These are phyloP conservation scores for Sibirionetta formosa DNA, from an alignment of 2,797 vertebrate species.

Conservation along the genomic window DNA sequence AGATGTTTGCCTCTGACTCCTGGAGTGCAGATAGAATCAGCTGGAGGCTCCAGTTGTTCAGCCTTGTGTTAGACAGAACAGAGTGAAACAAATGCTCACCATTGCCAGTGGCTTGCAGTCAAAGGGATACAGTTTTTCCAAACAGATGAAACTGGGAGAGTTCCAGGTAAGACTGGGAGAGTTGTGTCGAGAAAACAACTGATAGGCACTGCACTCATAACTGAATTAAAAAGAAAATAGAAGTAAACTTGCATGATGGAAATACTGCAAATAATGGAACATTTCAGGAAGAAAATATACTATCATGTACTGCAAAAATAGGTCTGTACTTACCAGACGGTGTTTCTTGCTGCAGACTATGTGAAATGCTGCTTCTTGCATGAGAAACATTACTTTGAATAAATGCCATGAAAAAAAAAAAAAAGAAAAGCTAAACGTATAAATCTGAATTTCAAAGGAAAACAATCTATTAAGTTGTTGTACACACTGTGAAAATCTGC, in stretches of 20 bases:
- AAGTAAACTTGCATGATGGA: neutral
- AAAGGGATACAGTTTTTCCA: neutral
- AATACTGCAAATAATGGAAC: slow-evolving; percentile 6
- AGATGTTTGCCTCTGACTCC: slow-evolving; percentile 50
- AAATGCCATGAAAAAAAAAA: neutral
- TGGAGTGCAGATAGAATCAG: neutral
- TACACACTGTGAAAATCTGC: neutral
- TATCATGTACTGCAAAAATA: neutral
- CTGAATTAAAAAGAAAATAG: slow-evolving; percentile 11
- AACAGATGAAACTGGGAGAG: neutral
- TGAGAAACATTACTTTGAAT: neutral
- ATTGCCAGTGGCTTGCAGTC: neutral
- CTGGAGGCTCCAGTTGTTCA: slow-evolving; percentile 12
- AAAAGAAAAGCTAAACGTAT: neutral
- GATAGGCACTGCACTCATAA: neutral
- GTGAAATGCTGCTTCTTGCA: neutral
- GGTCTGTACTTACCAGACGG: neutral
- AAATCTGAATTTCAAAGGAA: neutral
- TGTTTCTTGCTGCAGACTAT: neutral
- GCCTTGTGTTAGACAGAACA: neutral
- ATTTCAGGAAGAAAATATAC: neutral
- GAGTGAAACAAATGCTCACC: neutral
- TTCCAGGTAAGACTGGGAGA: neutral
- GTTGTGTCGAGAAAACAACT: neutral
- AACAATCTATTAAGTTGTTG: neutral